phyloP scores from a whole-genome alignment of 2,888 invertebrate species.

The Tinea trinotella region DNA sequence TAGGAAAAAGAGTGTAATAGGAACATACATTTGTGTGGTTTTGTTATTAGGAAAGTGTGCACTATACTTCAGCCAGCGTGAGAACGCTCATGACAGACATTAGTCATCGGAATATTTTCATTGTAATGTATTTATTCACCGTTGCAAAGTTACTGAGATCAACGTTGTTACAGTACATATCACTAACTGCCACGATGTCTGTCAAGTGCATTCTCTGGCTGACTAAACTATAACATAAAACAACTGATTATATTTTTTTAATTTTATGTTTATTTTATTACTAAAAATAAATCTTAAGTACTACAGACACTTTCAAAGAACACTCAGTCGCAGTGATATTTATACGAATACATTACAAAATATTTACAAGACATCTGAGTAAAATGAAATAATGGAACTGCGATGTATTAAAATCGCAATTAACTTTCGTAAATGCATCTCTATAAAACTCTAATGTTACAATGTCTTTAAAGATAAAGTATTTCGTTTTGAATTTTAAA shows the following conservation, averaged over 20 bases:
- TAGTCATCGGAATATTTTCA: no score
- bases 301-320: constrained; percentile 70
- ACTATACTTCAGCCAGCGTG: no score
- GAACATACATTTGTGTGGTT: not conserved
- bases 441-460: constrained; percentile 24
- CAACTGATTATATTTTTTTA: constrained; percentile 13
- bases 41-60: constrained; percentile 16
- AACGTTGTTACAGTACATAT: no score
- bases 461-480: constrained; percentile 4
- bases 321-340: constrained; percentile 64
- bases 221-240: constrained; percentile 16
- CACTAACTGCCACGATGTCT: no score
- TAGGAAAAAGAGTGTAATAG: constrained; percentile 3
- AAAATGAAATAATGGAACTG: not conserved
- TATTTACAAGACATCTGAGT: constrained; percentile 55
- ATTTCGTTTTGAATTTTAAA: constrained; percentile 2
- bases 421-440: constrained; percentile 54
- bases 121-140: no score
- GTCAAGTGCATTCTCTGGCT: no score
- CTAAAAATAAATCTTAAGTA: constrained; percentile 70
- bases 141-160: no score
- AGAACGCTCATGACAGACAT: no score
- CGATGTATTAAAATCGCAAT: constrained; percentile 37
- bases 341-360: constrained; percentile 49
- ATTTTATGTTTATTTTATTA: constrained; percentile 67